Conservation (phyloP, 2,113 vertebrate genomes). For the Serilophus lunatus region DNA sequence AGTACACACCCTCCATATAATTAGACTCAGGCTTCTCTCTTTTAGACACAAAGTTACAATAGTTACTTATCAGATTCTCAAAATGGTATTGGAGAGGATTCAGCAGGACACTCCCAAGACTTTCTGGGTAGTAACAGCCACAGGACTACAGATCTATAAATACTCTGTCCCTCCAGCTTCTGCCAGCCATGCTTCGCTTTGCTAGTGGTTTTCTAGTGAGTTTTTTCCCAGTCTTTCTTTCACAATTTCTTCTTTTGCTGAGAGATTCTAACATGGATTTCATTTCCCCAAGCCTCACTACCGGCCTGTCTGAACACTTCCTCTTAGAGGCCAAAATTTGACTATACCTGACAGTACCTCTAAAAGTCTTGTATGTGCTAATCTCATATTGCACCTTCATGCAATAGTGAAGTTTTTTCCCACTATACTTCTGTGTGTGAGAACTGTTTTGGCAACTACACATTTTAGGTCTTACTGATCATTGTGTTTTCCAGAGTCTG, state of each 20-base stretch:
- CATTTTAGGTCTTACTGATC: background rate
- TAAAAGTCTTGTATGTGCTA: background rate
- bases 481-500: background rate
- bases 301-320: background rate
- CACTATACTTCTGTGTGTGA: background rate
- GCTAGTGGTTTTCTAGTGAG: background rate
- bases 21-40: slow-evolving; percentile 17
- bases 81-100: slow-evolving; percentile 39
- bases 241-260: background rate
- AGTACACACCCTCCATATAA: background rate
- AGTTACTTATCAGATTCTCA: slow-evolving; percentile 32
- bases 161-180: background rate
- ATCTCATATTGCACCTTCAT: background rate
- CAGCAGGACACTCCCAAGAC: slow-evolving; percentile 21
- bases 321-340: background rate
- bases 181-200: background rate
- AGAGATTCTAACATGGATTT: background rate
- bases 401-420: accelerated
- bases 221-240: background rate
- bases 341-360: background rate
- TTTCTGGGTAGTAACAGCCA: background rate
- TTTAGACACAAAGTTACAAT: slow-evolving; percentile 48
- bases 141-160: background rate
- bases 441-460: background rate
- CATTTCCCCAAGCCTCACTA: background rate